phyloP scores from a whole-genome alignment of 2,888 invertebrate species.

The Liopterus haemorrhoidalis region DNA sequence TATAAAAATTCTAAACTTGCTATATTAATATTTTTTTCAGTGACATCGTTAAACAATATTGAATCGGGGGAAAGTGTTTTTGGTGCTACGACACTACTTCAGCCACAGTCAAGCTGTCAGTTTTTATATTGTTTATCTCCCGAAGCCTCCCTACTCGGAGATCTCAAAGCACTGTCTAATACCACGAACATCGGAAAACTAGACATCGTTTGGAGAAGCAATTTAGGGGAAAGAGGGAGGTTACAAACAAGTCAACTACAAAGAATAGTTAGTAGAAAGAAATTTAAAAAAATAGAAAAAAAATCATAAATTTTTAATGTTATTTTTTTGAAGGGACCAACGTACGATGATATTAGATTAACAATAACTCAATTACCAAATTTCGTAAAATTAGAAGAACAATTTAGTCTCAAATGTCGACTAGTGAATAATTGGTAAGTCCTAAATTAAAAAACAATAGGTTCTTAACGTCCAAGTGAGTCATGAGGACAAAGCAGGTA shows the following conservation, averaged over 20 bases:
- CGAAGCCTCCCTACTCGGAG: constrained; percentile 65
- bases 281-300: not conserved
- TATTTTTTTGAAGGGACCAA: constrained; percentile 64
- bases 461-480: too few species aligned
- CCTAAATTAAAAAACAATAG: constrained; percentile 9
- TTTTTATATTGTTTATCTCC: constrained; percentile 90
- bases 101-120: constrained; percentile 87
- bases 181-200: constrained; percentile 91
- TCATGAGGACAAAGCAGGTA: too few species aligned
- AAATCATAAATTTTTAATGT: constrained; percentile 14
- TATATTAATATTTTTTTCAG: constrained; percentile 41
- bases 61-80: constrained; percentile 66
- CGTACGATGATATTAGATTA: constrained; percentile 85
- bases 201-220: constrained; percentile 97
- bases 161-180: constrained; percentile 71
- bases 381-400: constrained; percentile 74
- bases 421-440: constrained; percentile 68
- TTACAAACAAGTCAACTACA: constrained; percentile 93
- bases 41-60: constrained; percentile 66
- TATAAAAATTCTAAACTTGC: too few species aligned
- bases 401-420: constrained; percentile 75
- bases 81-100: constrained; percentile 72
- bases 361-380: constrained; percentile 80
- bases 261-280: constrained; percentile 59
- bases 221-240: constrained; percentile 93